Base-by-base conservation (phyloP, 2,888 invertebrate species). In the Liposcelis brunnea region DNA sequence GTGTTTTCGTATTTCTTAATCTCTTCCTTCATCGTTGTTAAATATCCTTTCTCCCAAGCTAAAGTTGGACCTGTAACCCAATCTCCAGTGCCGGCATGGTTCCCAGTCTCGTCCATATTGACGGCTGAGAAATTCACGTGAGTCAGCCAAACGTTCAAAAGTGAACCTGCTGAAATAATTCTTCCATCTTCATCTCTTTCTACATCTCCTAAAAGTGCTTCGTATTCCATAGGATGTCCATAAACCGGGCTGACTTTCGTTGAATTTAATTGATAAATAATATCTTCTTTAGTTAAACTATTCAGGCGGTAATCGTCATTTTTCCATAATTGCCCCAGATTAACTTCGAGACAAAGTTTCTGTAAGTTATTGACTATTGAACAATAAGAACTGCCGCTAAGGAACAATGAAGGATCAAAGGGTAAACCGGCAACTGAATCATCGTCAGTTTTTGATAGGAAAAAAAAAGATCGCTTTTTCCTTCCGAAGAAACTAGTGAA, bases 1-100 rank as follows among this genome's bases (percentile, higher is more conserved):
- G 61, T 51, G 53, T 54, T 54, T 58, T 61, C 48, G 15, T 36
- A 55, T 53, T 46, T 61, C 58, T 52, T 63, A 35, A 53, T 56
- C 52, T 59, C 46, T 48, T 58, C 55, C 40, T 64, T 54, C 60
- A 75, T 64, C 53, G 2, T 66, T 54, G 50, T 72, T 56, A 61
- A 71, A 78, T n/a, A n/a, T 49, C 65, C 59, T n/a, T 60, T 56
- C 63, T 79, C 79, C 77, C 78, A 79, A 47, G 66, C 56, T 14
- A 73, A 63, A 44, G 71, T 61, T 49, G 71, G 69, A 49, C 68
- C 59, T 2, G 75, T 63, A 15, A 65, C 80, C 77, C 77, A 79
- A 55, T 80, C 79, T 55, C 79, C 77, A 32, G 82, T 81, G 43
- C 82, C 82, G 12, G 78, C 74, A 53, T 72, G 65, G 59, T 80